Conservation (phyloP, 1,140 invertebrate genomes). For the Diploscapter pachys region DNA sequence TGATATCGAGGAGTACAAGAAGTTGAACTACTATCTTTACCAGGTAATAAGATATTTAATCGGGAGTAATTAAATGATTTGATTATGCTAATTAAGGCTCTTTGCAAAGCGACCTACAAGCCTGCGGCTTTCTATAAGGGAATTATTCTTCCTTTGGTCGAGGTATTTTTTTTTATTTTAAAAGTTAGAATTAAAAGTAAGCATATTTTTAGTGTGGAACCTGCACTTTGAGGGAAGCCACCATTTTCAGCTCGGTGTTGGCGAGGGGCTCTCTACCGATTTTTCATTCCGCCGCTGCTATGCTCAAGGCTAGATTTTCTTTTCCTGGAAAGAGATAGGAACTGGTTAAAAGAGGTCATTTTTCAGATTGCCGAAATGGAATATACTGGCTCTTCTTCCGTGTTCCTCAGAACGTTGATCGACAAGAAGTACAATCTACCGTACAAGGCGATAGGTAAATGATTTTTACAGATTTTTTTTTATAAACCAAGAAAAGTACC, state of each 20-base stretch:
- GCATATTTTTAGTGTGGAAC: slow-evolving; percentile 71
- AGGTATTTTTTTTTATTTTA: slow-evolving; percentile 63
- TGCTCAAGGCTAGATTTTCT: slow-evolving; percentile 68
- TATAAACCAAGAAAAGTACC: neutral
- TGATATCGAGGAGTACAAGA: slow-evolving; percentile 89
- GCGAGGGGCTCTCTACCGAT: slow-evolving; percentile 87
- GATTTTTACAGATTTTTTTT: slow-evolving; percentile 73
- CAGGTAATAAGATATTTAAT: slow-evolving; percentile 60
- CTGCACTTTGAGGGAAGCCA: slow-evolving; percentile 89
- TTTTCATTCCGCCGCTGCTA: slow-evolving; percentile 88
- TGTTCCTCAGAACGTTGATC: slow-evolving; percentile 87
- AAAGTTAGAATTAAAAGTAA: slow-evolving; percentile 28
- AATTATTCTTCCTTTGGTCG: slow-evolving; percentile 81
- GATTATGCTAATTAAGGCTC: slow-evolving; percentile 61
- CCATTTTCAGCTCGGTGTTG: slow-evolving; percentile 87
- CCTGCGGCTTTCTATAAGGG: slow-evolving; percentile 99
- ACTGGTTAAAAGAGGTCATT: neutral
- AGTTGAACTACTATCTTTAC: slow-evolving; percentile 93
- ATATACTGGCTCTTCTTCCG: slow-evolving; percentile 92
- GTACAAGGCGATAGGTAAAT: slow-evolving; percentile 88
- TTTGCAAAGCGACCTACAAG: slow-evolving; percentile 89
- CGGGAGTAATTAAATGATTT: no score
- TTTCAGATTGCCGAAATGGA: slow-evolving; percentile 87
- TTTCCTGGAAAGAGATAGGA: neutral
- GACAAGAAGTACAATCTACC: slow-evolving; percentile 98